Evolutionary conservation across 2,888 invertebrate genomes (phyloP).

Genomic region (Ernsta delagoae): DNA sequence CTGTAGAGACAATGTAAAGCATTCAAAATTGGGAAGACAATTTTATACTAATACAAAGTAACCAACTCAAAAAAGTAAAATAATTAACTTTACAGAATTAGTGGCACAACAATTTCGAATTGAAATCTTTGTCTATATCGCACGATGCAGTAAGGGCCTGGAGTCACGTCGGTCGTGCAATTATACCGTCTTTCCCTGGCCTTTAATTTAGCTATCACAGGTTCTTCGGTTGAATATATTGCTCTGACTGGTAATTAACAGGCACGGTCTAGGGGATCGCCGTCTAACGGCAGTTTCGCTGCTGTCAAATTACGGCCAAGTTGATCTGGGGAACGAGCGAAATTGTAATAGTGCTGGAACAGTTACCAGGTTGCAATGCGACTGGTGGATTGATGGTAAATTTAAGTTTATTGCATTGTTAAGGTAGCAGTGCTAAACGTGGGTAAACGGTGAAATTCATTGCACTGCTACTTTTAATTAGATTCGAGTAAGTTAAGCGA

Average conservation of each 20-base stretch:
- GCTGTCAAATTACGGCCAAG: slow-evolving; percentile 28
- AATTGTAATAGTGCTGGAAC: slow-evolving; percentile 6
- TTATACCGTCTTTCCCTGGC: slow-evolving; percentile 61
- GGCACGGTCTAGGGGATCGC: slow-evolving; percentile 30
- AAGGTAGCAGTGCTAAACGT: no score
- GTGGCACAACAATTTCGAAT: slow-evolving; percentile 43
- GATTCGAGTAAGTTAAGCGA: no score
- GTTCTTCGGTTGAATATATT: slow-evolving; percentile 68
- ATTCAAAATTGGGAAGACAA: no score
- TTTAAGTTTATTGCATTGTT: not conserved
- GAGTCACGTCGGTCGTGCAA: slow-evolving; percentile 60
- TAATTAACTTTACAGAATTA: slow-evolving; percentile 23
- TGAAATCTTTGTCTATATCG: slow-evolving; percentile 39
- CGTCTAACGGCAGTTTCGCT: slow-evolving; percentile 26
- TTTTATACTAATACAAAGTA: not conserved
- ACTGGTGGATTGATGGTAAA: not conserved
- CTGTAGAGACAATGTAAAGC: no score
- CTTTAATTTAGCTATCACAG: slow-evolving; percentile 71
- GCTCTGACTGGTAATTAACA: slow-evolving; percentile 60
- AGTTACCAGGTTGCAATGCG: not conserved
- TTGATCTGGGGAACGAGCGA: slow-evolving; percentile 2
- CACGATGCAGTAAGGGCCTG: slow-evolving; percentile 51
- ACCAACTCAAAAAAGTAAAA: not conserved
- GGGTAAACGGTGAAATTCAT: no score
- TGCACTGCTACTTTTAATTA: no score